These are phyloP conservation scores for Xylota sylvarum DNA, from an alignment of 2,888 invertebrate species.

Conservation along the genomic window DNA sequence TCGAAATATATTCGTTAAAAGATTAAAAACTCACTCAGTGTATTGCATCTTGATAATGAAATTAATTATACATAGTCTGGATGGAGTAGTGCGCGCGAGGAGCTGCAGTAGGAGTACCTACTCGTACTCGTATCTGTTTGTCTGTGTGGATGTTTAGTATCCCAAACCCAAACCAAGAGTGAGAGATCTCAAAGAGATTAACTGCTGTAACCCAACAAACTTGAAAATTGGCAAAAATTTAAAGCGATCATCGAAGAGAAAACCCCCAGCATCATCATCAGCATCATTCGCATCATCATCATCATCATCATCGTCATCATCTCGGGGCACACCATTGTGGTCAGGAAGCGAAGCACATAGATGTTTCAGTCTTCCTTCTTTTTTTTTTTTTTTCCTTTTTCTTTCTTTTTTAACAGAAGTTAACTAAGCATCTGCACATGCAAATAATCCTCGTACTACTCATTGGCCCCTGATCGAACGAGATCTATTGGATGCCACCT, in stretches of 20 bases:
- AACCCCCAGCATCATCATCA: conserved; percentile 28
- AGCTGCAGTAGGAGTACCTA: conserved; percentile 44
- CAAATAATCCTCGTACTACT: conserved; percentile 64
- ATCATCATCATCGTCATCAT: conserved; percentile 54
- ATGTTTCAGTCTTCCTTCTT: background rate
- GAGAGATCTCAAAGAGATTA: conserved; percentile 68
- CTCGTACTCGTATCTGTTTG: background rate
- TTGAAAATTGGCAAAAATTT: conserved; percentile 69
- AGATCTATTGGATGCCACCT: conserved; percentile 74
- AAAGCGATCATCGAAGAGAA: conserved; percentile 54
- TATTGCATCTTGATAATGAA: conserved; percentile 79
- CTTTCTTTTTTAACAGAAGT: conserved; percentile 54
- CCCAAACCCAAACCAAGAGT: conserved; percentile 43
- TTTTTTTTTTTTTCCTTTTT: background rate
- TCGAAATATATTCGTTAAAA: conserved; percentile 79
- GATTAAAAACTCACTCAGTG: conserved; percentile 78
- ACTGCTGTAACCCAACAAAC: conserved; percentile 39
- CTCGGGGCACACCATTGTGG: conserved; percentile 51
- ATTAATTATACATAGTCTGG: conserved; percentile 79
- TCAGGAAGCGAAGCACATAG: conserved; percentile 47
- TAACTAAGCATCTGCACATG: conserved; percentile 67
- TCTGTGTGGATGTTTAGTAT: conserved; percentile 7
- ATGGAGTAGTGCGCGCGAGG: conserved; percentile 18
- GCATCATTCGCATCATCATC: conserved; percentile 48
- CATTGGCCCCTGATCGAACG: conserved; percentile 60